phyloP scores from a whole-genome alignment of 2,113 vertebrate species.

The Rhinichthys klamathensis region DNA sequence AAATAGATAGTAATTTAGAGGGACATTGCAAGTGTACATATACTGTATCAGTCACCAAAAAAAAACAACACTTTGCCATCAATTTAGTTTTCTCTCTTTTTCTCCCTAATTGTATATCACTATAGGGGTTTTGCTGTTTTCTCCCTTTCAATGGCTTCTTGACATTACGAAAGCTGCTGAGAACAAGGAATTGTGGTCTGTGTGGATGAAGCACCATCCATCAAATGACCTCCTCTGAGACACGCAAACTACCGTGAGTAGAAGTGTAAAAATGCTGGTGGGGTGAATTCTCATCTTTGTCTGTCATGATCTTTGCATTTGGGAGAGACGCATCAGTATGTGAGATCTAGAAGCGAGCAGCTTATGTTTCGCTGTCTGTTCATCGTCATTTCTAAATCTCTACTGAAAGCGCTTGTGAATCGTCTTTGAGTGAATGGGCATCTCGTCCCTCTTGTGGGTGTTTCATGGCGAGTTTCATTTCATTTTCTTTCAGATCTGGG shows the following conservation, averaged over 20 bases:
- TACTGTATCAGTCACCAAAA: too few species aligned
- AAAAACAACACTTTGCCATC: neutral
- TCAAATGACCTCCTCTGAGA: slow-evolving; percentile 64
- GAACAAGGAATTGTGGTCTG: slow-evolving; percentile 39
- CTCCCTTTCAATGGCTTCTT: slow-evolving; percentile 56
- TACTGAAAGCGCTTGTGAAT: neutral
- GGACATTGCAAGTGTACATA: too few species aligned
- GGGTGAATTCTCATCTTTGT: neutral
- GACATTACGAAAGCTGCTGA: slow-evolving; percentile 65
- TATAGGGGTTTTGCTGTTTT: neutral
- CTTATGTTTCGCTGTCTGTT: slow-evolving; percentile 1
- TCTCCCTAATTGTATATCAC: neutral
- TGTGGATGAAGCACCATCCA: slow-evolving; percentile 61
- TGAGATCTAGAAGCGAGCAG: neutral
- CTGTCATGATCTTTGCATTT: slow-evolving; percentile 25
- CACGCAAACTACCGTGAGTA: slow-evolving; percentile 33
- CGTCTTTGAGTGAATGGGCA: neutral
- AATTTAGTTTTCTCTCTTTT: neutral
- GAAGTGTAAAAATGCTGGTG: slow-evolving; percentile 24
- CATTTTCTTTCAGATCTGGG: neutral
- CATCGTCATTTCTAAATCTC: neutral
- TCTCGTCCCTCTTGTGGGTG: neutral
- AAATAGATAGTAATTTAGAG: neutral
- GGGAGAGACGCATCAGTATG: neutral
- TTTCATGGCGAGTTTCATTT: neutral